Evolutionary conservation across 2,797 vertebrate species (phyloP).

Genomic region (Lepus oiostolus): DNA sequence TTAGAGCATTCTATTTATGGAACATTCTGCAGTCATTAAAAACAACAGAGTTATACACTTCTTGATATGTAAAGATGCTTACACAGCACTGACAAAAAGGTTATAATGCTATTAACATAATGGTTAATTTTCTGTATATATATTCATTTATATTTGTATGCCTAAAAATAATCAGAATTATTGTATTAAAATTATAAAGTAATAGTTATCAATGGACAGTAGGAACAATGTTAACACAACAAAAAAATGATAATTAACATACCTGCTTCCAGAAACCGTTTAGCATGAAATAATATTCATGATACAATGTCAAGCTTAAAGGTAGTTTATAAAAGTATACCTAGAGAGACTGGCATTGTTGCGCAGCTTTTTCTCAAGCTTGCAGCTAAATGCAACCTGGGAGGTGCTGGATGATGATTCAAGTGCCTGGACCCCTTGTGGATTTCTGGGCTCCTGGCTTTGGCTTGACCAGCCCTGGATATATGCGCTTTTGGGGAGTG

Average conservation of each 20-base stretch:
- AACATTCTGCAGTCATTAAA: constrained; percentile 8
- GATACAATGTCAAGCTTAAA: constrained; percentile 50
- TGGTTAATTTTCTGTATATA: constrained; percentile 12
- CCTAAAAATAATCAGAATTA: constrained; percentile 50
- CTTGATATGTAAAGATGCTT: not conserved
- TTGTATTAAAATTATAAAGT: constrained; percentile 24
- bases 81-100: not conserved
- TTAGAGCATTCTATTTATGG: not conserved
- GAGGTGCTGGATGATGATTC: too few relatives aligned
- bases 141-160: not conserved
- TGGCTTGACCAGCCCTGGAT: too few relatives aligned
- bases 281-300: constrained; percentile 32
- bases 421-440: too few relatives aligned
- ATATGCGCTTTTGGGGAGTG: too few relatives aligned
- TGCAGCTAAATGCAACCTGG: too few relatives aligned
- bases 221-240: constrained; percentile 25
- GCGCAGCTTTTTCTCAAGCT: too few relatives aligned
- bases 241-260: constrained; percentile 23
- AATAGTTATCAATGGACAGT: constrained; percentile 3
- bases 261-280: constrained; percentile 28
- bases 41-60: constrained; percentile 14
- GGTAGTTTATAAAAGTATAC: not conserved
- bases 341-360: too few relatives aligned
- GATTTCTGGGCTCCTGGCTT: too few relatives aligned
- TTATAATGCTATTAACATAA: not conserved